These are phyloP conservation scores for Coelogynopora nodosa DNA, from an alignment of 2,888 invertebrate species.

Conservation along the genomic window DNA sequence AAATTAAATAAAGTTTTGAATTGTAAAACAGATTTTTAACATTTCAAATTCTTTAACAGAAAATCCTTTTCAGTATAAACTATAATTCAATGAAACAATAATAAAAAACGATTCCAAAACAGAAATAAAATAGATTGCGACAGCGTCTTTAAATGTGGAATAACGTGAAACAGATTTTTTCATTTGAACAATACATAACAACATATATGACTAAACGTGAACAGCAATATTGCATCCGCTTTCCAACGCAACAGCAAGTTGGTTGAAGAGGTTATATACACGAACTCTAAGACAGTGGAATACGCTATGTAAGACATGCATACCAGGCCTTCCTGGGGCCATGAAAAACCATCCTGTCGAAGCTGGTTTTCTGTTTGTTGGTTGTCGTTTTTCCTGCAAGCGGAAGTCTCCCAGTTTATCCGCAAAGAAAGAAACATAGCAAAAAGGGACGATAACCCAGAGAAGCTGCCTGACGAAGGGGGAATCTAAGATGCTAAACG, in stretches of 20 bases:
- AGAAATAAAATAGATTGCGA: no score
- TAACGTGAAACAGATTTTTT: no score
- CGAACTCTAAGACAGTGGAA: no score
- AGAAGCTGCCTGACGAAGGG: background rate
- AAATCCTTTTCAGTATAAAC: no score
- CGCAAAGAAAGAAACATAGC: background rate
- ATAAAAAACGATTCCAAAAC: no score
- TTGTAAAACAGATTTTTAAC: no score
- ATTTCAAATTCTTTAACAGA: no score
- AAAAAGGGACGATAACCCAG: background rate
- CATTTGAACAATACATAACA: background rate
- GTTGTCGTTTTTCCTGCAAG: background rate
- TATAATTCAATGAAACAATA: no score
- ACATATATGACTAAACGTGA: background rate
- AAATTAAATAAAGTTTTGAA: no score
- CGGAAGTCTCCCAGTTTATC: background rate
- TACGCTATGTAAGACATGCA: background rate
- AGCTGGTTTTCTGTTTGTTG: background rate
- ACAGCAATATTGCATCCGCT: background rate
- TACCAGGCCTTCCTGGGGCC: constrained; percentile 12
- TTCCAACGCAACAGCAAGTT: background rate
- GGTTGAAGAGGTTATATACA: no score
- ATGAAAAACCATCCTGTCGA: constrained; percentile 7
- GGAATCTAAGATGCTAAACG: background rate
- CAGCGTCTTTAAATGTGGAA: no score